Conservation (phyloP, 2,888 invertebrate species). For the Lasius platythorax region DNA sequence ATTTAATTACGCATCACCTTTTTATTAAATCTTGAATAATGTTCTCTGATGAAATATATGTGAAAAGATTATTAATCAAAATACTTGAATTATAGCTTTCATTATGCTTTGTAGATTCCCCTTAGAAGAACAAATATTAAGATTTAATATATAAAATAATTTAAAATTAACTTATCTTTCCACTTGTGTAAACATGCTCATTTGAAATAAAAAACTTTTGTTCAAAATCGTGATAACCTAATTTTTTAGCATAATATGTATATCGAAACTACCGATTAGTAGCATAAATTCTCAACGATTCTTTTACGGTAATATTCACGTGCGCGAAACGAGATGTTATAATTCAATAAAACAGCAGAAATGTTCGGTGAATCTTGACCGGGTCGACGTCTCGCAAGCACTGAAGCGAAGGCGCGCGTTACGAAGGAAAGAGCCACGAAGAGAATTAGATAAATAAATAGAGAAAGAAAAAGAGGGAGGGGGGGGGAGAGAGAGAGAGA, state of each 20-base stretch:
- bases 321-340: conserved; percentile 1
- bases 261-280: neutral
- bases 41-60: neutral
- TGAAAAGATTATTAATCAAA: neutral
- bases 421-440: conserved; percentile 26
- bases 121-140: neutral
- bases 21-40: neutral
- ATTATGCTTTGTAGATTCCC: neutral
- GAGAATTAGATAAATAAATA: conserved; percentile 57
- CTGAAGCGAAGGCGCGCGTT: conserved; percentile 23
- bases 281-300: neutral
- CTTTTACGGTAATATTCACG: neutral
- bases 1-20: neutral
- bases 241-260: neutral
- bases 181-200: neutral
- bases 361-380: neutral
- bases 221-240: neutral
- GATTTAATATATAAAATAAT: neutral
- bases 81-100: neutral
- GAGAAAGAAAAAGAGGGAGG: conserved; percentile 54
- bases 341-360: conserved; percentile 33
- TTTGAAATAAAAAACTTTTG: neutral
- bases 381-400: conserved; percentile 6
- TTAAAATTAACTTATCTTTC: neutral
- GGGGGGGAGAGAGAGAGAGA: conserved; percentile 44